These are phyloP conservation scores for Apomyelois bistriatella DNA, from an alignment of 2,888 invertebrate species.

Conservation along the genomic window DNA sequence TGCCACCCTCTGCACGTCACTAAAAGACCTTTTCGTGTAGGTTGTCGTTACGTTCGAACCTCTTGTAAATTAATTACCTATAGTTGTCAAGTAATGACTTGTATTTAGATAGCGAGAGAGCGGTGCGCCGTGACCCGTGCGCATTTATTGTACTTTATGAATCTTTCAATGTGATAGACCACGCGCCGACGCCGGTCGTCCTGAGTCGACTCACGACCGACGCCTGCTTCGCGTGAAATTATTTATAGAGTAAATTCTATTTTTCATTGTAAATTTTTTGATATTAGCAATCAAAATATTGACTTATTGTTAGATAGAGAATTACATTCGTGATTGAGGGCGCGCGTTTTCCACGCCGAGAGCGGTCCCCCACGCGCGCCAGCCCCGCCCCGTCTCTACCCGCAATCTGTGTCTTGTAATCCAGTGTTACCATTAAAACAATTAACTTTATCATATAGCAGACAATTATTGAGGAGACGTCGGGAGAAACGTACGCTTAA, in stretches of 20 bases:
- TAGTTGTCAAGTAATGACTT: constrained; percentile 60
- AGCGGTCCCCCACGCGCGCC: constrained; percentile 49
- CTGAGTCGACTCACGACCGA: constrained; percentile 66
- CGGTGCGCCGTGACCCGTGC: constrained; percentile 31
- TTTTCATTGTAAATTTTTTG: constrained; percentile 77
- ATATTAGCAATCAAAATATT: constrained; percentile 73
- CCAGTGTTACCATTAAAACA: constrained; percentile 63
- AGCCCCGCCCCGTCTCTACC: constrained; percentile 63
- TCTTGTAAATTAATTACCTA: constrained; percentile 63
- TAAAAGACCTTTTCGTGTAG: constrained; percentile 93
- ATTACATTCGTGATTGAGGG: constrained; percentile 69
- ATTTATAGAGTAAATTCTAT: constrained; percentile 79
- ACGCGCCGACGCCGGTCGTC: constrained; percentile 68
- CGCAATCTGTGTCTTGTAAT: constrained; percentile 72
- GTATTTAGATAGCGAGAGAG: constrained; percentile 44
- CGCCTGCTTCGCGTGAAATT: constrained; percentile 60
- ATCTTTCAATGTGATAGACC: constrained; percentile 78
- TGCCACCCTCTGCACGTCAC: constrained; percentile 88
- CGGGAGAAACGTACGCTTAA: constrained; percentile 77
- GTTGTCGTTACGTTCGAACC: constrained; percentile 40
- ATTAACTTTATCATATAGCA: constrained; percentile 69
- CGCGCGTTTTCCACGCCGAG: constrained; percentile 65
- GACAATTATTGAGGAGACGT: constrained; percentile 59
- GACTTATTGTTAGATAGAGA: constrained; percentile 76
- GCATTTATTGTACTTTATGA: constrained; percentile 65